These are phyloP conservation scores for Tetropium fuscum DNA, from an alignment of 2,888 invertebrate genomes.

Conservation along the genomic window DNA sequence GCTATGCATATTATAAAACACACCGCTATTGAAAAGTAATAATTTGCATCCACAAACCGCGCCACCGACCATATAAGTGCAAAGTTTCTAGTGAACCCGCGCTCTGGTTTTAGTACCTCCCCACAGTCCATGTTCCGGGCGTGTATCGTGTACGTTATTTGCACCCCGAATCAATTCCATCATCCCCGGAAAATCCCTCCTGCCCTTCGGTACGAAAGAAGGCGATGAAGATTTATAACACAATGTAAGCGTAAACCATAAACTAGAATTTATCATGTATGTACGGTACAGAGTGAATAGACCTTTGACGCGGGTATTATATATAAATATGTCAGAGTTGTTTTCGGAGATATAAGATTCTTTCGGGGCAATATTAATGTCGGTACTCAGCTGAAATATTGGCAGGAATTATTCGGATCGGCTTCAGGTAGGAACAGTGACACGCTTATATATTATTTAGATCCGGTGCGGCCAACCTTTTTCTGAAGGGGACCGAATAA, in stretches of 20 bases:
- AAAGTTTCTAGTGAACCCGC: not conserved
- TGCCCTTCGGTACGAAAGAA: slow-evolving; percentile 3
- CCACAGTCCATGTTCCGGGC: not conserved
- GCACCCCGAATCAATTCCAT: not conserved
- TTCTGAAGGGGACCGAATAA: no score
- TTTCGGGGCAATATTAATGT: slow-evolving; percentile 1
- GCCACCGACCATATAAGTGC: not conserved
- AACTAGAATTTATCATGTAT: slow-evolving; percentile 17
- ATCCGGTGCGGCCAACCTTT: no score
- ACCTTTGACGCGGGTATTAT: not conserved
- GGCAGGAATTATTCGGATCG: no score
- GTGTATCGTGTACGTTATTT: slow-evolving; percentile 4
- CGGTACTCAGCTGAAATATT: no score
- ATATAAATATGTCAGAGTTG: slow-evolving; percentile 6
- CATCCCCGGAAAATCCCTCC: slow-evolving; percentile 5
- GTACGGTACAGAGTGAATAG: slow-evolving; percentile 8
- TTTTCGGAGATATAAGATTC: slow-evolving; percentile 1
- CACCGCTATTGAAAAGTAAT: no score
- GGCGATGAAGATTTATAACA: slow-evolving; percentile 1
- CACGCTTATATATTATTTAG: no score
- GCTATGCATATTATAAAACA: no score
- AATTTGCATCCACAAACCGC: no score
- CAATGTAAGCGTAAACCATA: slow-evolving; percentile 10
- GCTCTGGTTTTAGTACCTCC: not conserved
- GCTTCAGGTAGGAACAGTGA: no score